These are phyloP conservation scores for Megalops cyprinoides DNA, from an alignment of 2,797 vertebrate genomes.

Conservation along the genomic window DNA sequence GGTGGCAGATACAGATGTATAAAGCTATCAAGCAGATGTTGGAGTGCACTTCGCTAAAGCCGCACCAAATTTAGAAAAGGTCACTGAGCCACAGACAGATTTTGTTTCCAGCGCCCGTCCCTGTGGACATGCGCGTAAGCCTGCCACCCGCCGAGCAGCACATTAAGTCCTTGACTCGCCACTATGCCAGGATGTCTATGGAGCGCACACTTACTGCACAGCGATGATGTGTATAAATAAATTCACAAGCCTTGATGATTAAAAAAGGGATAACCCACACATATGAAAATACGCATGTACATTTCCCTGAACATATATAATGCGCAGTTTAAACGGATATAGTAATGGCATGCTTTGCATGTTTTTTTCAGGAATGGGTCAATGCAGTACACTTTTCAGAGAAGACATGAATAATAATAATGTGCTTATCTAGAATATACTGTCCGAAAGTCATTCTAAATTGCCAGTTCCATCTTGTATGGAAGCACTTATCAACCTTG, in stretches of 20 bases:
- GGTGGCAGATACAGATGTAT: slow-evolving; percentile 42
- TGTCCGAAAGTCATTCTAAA: slow-evolving; percentile 5
- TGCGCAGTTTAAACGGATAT: neutral
- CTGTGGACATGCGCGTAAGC: slow-evolving; percentile 54
- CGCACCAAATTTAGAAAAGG: slow-evolving; percentile 62
- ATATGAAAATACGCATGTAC: neutral
- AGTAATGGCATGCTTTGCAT: neutral
- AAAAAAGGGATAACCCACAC: neutral
- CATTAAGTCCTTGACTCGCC: slow-evolving; percentile 38
- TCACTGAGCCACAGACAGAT: slow-evolving; percentile 59
- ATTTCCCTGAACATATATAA: neutral
- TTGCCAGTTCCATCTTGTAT: neutral
- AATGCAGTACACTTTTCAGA: neutral
- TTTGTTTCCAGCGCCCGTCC: slow-evolving; percentile 60
- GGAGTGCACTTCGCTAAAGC: slow-evolving; percentile 61
- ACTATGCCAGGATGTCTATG: slow-evolving; percentile 49
- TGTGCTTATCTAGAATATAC: neutral
- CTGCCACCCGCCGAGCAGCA: slow-evolving; percentile 44
- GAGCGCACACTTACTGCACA: slow-evolving; percentile 47
- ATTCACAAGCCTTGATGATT: slow-evolving; percentile 15
- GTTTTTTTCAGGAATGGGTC: neutral
- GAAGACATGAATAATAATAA: neutral
- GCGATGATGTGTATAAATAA: slow-evolving; percentile 52
- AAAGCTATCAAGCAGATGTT: slow-evolving; percentile 57
- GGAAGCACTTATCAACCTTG: slow-evolving; percentile 4